Conservation (phyloP, 2,888 invertebrate genomes). For the Drosophila formosana region DNA sequence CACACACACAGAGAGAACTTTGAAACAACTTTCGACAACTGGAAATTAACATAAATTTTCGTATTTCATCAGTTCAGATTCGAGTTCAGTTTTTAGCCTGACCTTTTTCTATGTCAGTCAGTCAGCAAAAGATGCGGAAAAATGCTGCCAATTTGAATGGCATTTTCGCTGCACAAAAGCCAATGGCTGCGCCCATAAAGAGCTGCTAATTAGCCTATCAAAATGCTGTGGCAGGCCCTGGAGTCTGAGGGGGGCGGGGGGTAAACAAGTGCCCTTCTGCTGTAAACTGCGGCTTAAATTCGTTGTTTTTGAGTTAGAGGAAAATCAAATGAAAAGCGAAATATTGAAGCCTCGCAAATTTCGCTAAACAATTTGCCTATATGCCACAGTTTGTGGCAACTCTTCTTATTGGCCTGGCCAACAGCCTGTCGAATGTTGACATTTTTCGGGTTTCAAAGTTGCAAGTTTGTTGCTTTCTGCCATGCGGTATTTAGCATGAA, state of each 20-base stretch:
- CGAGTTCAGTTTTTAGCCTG: slow-evolving; percentile 32
- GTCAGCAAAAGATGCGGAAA: slow-evolving; percentile 73
- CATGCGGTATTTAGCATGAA: slow-evolving; percentile 41
- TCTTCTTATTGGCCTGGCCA: slow-evolving; percentile 36
- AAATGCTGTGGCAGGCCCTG: slow-evolving; percentile 55
- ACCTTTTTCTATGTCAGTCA: slow-evolving; percentile 76
- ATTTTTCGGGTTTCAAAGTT: slow-evolving; percentile 53
- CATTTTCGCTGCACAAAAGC: slow-evolving; percentile 71
- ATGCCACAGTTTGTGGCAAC: slow-evolving; percentile 33
- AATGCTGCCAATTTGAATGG: slow-evolving; percentile 67
- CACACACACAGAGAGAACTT: slow-evolving; percentile 13
- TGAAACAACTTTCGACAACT: slow-evolving; percentile 6
- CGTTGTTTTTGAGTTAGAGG: slow-evolving; percentile 61
- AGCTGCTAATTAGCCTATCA: slow-evolving; percentile 78
- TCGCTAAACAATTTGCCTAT: slow-evolving; percentile 58
- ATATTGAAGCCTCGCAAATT: slow-evolving; percentile 42
- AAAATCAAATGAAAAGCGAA: slow-evolving; percentile 27
- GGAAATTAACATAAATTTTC: slow-evolving; percentile 47
- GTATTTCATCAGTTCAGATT: slow-evolving; percentile 30
- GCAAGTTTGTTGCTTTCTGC: slow-evolving; percentile 40
- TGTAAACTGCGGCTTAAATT: slow-evolving; percentile 23
- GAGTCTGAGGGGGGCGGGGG: slow-evolving; percentile 42
- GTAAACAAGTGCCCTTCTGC: slow-evolving; percentile 53
- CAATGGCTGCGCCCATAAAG: slow-evolving; percentile 62
- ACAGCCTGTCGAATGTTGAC: slow-evolving; percentile 65